phyloP scores from a whole-genome alignment of 2,113 vertebrate genomes.

The Pelusios castaneus region DNA sequence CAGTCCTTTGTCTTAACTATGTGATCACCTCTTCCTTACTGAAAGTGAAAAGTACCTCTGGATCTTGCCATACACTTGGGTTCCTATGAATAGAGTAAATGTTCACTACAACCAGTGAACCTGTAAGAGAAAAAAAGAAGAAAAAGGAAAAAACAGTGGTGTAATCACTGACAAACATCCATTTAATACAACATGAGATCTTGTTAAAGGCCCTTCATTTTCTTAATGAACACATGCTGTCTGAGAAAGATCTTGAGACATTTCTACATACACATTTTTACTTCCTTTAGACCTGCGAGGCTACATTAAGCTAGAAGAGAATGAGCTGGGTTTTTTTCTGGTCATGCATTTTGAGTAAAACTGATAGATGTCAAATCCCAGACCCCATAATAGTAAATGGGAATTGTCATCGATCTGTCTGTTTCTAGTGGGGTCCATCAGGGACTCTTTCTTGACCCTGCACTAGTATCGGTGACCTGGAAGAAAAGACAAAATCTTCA shows the following conservation, averaged over 20 bases:
- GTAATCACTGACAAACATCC: not conserved
- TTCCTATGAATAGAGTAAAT: constrained; percentile 78
- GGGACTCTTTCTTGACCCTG: not conserved
- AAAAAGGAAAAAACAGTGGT: not conserved
- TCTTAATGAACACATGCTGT: not conserved
- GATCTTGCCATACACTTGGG: constrained; percentile 72
- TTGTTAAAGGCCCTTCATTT: not conserved
- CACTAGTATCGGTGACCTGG: not conserved
- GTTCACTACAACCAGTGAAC: constrained; percentile 27
- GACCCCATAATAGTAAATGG: not conserved
- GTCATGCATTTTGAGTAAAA: not conserved
- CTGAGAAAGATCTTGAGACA: not conserved
- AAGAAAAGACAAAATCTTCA: no score
- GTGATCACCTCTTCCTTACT: not conserved
- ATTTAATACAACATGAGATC: not conserved
- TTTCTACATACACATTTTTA: not conserved
- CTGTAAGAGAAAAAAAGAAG: constrained; percentile 51
- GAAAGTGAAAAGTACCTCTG: constrained; percentile 68
- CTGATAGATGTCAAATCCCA: not conserved
- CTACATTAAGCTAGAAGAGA: not conserved
- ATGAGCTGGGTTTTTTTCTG: not conserved
- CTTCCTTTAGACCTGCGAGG: not conserved
- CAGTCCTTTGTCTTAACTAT: not conserved
- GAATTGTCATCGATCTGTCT: not conserved
- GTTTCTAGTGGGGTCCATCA: not conserved